Evolutionary conservation across 1,140 invertebrate species (phyloP).

Genomic region (Drosophila athabasca): DNA sequence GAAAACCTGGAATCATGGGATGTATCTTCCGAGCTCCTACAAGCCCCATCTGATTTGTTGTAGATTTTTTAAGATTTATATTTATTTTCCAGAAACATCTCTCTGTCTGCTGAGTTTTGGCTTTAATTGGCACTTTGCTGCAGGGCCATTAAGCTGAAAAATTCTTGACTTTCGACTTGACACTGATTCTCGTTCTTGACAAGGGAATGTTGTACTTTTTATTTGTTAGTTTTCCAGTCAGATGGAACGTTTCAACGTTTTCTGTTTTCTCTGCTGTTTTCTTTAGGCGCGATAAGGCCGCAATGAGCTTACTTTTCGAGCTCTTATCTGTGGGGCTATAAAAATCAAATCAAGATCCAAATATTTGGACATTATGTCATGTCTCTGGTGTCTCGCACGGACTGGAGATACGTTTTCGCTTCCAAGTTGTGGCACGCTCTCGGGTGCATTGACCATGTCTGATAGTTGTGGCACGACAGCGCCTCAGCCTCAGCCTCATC

Average conservation of each 20-base stretch:
- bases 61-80: too few relatives aligned
- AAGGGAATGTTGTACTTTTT: slow-evolving; percentile 19
- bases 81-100: too few relatives aligned
- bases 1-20: too few relatives aligned
- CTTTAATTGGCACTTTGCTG: slow-evolving; percentile 68
- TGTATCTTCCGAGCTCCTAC: too few relatives aligned
- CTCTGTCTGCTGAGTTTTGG: slow-evolving; percentile 1
- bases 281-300: slow-evolving; percentile 43
- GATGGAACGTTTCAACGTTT: neutral
- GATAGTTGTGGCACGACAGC: slow-evolving; percentile 8
- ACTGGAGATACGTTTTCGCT: slow-evolving; percentile 26
- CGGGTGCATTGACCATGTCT: slow-evolving; percentile 35
- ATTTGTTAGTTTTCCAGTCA: slow-evolving; percentile 22
- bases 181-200: slow-evolving; percentile 28
- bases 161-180: slow-evolving; percentile 41
- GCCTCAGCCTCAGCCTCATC: too few relatives aligned
- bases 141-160: slow-evolving; percentile 35
- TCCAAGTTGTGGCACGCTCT: slow-evolving; percentile 7
- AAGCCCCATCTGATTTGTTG: too few relatives aligned
- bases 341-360: slow-evolving; percentile 48
- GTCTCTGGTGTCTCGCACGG: slow-evolving; percentile 1
- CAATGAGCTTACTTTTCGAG: slow-evolving; percentile 30
- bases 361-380: slow-evolving; percentile 68
- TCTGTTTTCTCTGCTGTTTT: slow-evolving; percentile 12
- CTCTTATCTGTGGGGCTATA: slow-evolving; percentile 56